Evolutionary conservation across 2,113 vertebrate species (phyloP).

Genomic region (Oncorhynchus tshawytscha): DNA sequence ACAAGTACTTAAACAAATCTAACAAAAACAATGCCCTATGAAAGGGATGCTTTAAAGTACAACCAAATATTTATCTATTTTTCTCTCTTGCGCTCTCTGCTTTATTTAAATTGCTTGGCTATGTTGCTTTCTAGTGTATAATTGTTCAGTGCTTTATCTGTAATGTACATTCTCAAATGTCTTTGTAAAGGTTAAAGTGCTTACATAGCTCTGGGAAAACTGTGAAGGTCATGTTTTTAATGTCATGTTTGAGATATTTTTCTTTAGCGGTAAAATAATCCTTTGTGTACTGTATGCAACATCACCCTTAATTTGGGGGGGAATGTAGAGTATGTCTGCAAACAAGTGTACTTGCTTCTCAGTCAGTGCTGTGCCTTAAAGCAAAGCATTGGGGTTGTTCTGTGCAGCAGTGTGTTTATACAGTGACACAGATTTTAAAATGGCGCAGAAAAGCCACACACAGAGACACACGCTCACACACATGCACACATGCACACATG

Average conservation of each 20-base stretch:
- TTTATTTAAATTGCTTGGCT: constrained; percentile 41
- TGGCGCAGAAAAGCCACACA: not conserved
- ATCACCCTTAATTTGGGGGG: not conserved
- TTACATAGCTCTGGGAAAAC: constrained; percentile 50
- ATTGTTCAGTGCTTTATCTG: constrained; percentile 57
- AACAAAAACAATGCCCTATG: constrained; percentile 25
- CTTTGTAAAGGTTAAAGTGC: constrained; percentile 44
- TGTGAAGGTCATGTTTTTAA: constrained; percentile 45
- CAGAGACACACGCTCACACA: not conserved
- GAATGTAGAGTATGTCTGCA: not conserved
- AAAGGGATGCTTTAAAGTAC: constrained; percentile 12
- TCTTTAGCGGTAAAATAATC: not conserved
- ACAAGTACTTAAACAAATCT: not conserved
- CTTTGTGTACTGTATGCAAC: constrained; percentile 2
- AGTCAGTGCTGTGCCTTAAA: not conserved
- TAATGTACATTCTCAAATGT: constrained; percentile 53
- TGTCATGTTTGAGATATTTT: constrained; percentile 20
- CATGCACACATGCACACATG: not conserved
- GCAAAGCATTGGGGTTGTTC: not conserved
- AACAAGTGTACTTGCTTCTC: not conserved
- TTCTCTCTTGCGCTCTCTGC: constrained; percentile 39
- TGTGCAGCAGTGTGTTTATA: not conserved
- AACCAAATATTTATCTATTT: constrained; percentile 11
- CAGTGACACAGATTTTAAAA: not conserved
- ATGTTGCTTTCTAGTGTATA: constrained; percentile 32